Conservation (phyloP, 2,113 vertebrate genomes). For the Mola mola region DNA sequence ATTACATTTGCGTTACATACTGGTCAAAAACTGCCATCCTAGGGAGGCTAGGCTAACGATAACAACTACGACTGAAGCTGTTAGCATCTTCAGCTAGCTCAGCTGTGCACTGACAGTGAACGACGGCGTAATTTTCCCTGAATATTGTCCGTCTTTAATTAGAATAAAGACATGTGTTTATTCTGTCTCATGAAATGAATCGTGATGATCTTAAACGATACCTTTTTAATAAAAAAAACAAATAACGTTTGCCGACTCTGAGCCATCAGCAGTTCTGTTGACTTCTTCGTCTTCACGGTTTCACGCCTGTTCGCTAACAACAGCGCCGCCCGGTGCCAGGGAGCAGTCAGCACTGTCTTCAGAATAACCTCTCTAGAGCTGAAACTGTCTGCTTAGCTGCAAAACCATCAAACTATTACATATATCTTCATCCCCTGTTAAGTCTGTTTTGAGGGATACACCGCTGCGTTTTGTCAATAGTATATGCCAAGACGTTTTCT, state of each 20-base stretch:
- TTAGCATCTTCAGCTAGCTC: conserved; percentile 21
- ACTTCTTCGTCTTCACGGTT: conserved; percentile 14
- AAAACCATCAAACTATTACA: too few relatives aligned
- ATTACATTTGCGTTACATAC: not conserved
- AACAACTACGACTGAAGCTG: conserved; percentile 8
- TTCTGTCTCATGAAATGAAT: not conserved
- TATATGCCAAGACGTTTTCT: too few relatives aligned
- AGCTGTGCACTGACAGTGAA: not conserved
- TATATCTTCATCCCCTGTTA: too few relatives aligned
- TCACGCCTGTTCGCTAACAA: not conserved
- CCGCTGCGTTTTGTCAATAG: too few relatives aligned
- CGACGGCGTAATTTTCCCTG: too few relatives aligned
- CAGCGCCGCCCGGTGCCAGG: conserved; percentile 27
- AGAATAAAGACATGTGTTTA: not conserved
- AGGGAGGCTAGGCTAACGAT: conserved; percentile 24
- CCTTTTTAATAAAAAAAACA: not conserved
- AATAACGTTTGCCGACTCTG: not conserved
- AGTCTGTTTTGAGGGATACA: too few relatives aligned
- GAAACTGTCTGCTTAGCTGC: too few relatives aligned
- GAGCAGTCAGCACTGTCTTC: too few relatives aligned
- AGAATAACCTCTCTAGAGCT: too few relatives aligned
- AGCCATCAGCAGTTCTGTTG: not conserved
- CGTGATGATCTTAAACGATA: not conserved
- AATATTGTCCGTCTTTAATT: not conserved
- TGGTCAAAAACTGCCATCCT: too few relatives aligned